These are phyloP conservation scores for Kryptolebias ocellatus DNA, from an alignment of 2,797 vertebrate genomes.

Conservation along the genomic window DNA sequence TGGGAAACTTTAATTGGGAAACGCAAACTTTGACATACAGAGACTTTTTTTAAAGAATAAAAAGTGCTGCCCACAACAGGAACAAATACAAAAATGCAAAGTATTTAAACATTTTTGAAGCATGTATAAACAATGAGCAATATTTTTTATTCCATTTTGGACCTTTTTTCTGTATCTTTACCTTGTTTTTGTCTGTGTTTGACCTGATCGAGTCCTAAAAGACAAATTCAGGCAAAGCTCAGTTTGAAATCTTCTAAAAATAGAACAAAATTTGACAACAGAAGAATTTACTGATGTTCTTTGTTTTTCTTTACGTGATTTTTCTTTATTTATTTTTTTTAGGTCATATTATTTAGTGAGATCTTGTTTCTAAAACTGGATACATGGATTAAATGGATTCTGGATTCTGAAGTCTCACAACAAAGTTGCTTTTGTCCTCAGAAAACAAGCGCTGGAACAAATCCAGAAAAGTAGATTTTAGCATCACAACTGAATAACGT, in stretches of 20 bases:
- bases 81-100: no score
- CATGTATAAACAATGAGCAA: background rate
- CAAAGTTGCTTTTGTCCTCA: slow-evolving; percentile 55
- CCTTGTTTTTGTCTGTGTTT: background rate
- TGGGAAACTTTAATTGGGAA: background rate
- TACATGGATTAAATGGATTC: slow-evolving; percentile 47
- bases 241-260: background rate
- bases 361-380: slow-evolving; percentile 63
- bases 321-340: slow-evolving; percentile 14
- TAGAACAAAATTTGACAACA: background rate
- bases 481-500: slow-evolving; percentile 32
- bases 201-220: background rate
- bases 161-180: no score
- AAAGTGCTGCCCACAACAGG: background rate
- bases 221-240: background rate
- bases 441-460: slow-evolving; percentile 56
- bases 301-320: slow-evolving; percentile 2
- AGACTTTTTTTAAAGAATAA: background rate
- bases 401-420: slow-evolving; percentile 35
- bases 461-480: slow-evolving; percentile 56
- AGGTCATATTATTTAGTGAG: slow-evolving; percentile 36
- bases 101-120: background rate
- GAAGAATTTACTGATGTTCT: background rate
- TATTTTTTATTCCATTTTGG: background rate
- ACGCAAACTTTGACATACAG: no score